Base-by-base conservation (phyloP, 2,888 invertebrate species). In the Apoda limacodes region DNA sequence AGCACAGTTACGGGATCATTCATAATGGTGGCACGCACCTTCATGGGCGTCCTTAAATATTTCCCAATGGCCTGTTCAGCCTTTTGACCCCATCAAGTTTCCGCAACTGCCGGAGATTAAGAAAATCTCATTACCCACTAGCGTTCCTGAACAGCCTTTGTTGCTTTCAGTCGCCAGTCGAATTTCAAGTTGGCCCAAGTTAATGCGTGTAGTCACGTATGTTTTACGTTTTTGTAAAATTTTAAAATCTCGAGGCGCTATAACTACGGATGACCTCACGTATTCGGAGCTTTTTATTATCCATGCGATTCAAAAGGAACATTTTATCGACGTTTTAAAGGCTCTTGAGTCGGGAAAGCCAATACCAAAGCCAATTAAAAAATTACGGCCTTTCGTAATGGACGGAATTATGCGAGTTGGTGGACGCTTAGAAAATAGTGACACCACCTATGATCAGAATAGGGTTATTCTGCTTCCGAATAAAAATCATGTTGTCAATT, bases 21-120 rank as follows among this genome's bases (percentile, higher is more conserved):
- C 23, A 9, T 20, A 32, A n/a, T 36, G 36, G 36, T 20, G 29
- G 10, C 21, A 27, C 14, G 37, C 33, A 4, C 32, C 33, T 9
- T 4, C 21, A 9, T 33, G 33, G 33, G 9, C 14, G 9, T 28
- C 27, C 6, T 7, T 28, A 7, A 24, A 13, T 10, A 23, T 4
- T 33, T 13, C 21, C 28, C 21, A 28, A 17, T 11, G 28, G 7
- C n/a, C 33, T 10, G 14, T 33, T 5, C 13, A n/a, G n/a, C 22
- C 21, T 10, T 25, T 32, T 32, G 6, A 5, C 4, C 26, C 27
- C 7, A 14, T n/a, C 9, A 20, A 13, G 4, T 22, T n/a, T n/a
- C n/a, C 26, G 9, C n/a, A 4, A 21, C 7, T 33, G 7, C 28
- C 33, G 5, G 33, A 33, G 10, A 12, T 21, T 9, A 33, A 33